phyloP scores from a whole-genome alignment of 2,797 vertebrate species.

The Loris lydekkerianus region DNA sequence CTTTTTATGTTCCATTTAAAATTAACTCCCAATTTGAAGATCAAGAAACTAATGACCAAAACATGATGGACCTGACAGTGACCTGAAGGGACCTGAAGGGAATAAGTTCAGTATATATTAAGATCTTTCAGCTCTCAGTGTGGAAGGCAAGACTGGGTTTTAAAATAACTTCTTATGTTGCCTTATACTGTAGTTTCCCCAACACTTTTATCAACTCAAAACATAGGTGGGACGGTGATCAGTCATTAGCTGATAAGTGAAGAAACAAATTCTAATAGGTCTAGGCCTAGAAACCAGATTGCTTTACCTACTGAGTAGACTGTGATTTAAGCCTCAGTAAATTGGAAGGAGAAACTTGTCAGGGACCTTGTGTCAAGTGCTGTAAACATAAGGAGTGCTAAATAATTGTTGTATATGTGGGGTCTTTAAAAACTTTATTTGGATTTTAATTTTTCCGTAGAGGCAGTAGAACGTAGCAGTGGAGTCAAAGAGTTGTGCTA shows the following conservation, averaged over 20 bases:
- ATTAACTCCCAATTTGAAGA: background rate
- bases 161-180: fast-evolving
- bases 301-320: background rate
- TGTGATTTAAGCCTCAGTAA: background rate
- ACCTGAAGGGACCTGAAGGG: background rate
- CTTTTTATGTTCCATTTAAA: background rate
- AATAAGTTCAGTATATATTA: background rate
- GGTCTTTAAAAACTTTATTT: background rate
- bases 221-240: background rate
- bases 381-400: fast-evolving
- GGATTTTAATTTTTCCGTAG: background rate
- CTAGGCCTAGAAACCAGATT: background rate
- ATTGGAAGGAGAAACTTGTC: background rate
- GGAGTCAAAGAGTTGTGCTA: background rate
- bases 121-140: background rate
- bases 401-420: background rate
- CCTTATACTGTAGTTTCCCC: background rate
- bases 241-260: background rate
- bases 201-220: background rate
- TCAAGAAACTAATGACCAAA: background rate
- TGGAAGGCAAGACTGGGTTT: background rate
- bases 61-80: background rate
- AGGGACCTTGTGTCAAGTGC: background rate
- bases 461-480: background rate
- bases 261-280: background rate